Conservation (phyloP, 2,113 vertebrate genomes). For the Ardeotis arabs region DNA sequence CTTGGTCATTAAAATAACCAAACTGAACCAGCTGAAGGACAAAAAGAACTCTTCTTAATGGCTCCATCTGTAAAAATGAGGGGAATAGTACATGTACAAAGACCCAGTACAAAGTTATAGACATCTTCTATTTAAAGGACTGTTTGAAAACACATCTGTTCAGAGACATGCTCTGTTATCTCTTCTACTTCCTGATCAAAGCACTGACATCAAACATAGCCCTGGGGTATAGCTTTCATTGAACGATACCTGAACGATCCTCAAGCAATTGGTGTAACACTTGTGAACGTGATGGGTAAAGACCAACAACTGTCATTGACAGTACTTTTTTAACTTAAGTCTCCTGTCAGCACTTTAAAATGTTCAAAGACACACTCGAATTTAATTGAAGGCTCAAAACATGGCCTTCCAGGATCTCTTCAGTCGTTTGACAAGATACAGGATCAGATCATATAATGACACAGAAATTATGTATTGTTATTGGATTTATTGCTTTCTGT, state of each 20-base stretch:
- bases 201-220: neutral
- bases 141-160: neutral
- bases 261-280: neutral
- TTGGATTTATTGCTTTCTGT: neutral
- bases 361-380: neutral
- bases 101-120: neutral
- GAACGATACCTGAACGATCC: neutral
- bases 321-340: neutral
- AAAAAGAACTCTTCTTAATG: neutral
- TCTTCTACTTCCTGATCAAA: neutral
- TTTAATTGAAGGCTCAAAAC: neutral
- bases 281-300: neutral
- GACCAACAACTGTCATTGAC: neutral
- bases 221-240: neutral
- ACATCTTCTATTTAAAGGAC: neutral
- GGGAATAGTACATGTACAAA: neutral
- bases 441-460: neutral
- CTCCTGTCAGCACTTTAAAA: neutral
- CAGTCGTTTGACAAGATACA: neutral
- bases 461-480: neutral
- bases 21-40: neutral
- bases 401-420: neutral
- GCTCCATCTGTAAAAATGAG: neutral
- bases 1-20: neutral
- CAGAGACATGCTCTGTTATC: neutral